A percentile compares a stretch with the other conserved stretches of the same genome.
Evolutionary conservation across 1,140 invertebrate species (phyloP).

Genomic region (Leptopilina clavipes): DNA sequence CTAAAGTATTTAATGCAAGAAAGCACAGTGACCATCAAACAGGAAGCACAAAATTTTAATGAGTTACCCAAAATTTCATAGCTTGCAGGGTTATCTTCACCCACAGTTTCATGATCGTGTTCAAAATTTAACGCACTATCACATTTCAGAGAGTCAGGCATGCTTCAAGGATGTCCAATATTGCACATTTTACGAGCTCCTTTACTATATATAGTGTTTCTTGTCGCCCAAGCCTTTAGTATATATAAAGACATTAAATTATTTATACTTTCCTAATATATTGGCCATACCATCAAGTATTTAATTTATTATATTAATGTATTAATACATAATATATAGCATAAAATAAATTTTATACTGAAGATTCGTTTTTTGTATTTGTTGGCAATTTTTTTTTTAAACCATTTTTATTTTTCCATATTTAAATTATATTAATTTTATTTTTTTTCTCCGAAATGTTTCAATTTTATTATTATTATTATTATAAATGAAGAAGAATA

Average conservation of each 20-base stretch:
- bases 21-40: neutral
- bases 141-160: constrained; percentile 55
- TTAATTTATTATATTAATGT: too few species aligned
- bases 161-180: constrained; percentile 62
- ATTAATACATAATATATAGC: too few species aligned
- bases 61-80: constrained; percentile 58
- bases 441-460: too few species aligned
- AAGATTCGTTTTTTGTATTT: too few species aligned
- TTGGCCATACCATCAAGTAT: too few species aligned
- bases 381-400: too few species aligned
- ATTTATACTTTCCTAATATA: neutral
- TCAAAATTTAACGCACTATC: constrained; percentile 61
- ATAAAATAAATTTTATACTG: too few species aligned
- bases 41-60: constrained; percentile 54
- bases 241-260: neutral
- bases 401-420: too few species aligned
- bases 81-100: constrained; percentile 50
- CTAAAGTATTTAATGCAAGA: neutral
- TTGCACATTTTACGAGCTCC: constrained; percentile 59
- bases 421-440: too few species aligned
- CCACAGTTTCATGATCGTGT: constrained; percentile 60
- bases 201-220: constrained; percentile 14
- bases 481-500: neutral
- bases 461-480: too few species aligned
- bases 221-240: neutral